Base-by-base conservation (phyloP, 2,888 invertebrate genomes). In the Julus scanicus region DNA sequence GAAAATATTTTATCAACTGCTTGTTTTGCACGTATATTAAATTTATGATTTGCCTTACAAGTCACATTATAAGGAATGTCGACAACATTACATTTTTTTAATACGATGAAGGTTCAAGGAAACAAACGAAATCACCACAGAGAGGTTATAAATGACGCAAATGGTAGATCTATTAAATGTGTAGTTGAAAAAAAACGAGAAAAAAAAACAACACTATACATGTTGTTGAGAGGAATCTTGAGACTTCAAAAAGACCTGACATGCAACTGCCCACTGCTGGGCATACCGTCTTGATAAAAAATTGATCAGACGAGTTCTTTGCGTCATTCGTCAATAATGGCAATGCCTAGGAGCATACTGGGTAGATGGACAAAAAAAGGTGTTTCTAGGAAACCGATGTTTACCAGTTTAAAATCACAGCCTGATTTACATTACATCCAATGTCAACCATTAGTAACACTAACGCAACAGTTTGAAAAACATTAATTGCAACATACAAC, bases 181-280 rank as follows among this genome's bases (percentile, higher is more conserved):
- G 37, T 13, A 80, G 29, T 37, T 4, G 11, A 3, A 29, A 9
- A 9, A 29, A 29, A 71, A 71, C 9, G 71, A 29, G 37, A 11
- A 37, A 80, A 80, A 80, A 80, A 37, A 80, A 37, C 80, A 80
- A 4, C 29, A 29, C 29, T 29, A 29, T 29, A 15, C 15, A 37
- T 80, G 37, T 80, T 71, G 71, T 71, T 80, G 80, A 29, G 80
- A 80, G 37, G 80, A 80, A 80, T 80, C 80, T 80, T 37, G 80
- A 37, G 13, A 37, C 80, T 80, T 37, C 80, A 80, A 80, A 63
- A 53, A 80, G 37, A 39, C 80, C 15, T 15, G 37, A 37, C 80
- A 80, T 80, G 80, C 37, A 80, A 80, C 80, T 80, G 37, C 80
- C 80, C 80, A 80, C 80, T 80, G 80, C 2, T 29, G 80, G 80